Evolutionary conservation across 2,797 vertebrate genomes (phyloP), one percentile per base, ranked within the genome.

Genomic region (Pangasius mekongensis): DNA sequence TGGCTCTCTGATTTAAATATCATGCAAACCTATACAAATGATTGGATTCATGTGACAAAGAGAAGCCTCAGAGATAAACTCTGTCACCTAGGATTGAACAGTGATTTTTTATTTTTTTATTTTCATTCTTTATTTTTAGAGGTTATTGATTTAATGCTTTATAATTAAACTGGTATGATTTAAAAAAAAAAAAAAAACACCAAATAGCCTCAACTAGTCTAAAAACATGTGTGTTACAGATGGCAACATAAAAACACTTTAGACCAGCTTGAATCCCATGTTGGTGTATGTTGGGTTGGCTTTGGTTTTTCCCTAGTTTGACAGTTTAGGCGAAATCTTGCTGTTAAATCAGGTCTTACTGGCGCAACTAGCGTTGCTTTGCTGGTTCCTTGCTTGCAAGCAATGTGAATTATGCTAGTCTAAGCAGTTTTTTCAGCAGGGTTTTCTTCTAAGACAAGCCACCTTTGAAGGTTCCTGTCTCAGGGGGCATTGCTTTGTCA

Each of bases 21-120:
- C 20, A 71, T 85, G 64, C 83, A 88, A 88, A 85, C 20, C 6
- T 78, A 80, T 80, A 67, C 83, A 85, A 88, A 88, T 54, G 7
- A 49, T 18, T 73, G 67, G 73, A 69, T 84, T 88, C 64, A 49
- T 69, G 73, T 49, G 49, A 78, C 83, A 69, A 78, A 58, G 69
- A 58, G 9, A 56, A 43, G 20, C 49, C 11, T 47, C 71, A 58
- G 24, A 64, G 39, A 52, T 84, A 56, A 78, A 67, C 82, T 58
- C 14, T 39, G 0, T 66, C 67, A 36, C 36, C 64, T 10, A 11
- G 18, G 13, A 27, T 22, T 43, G 58, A 54, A 54, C 47, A 24
- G 47, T 13, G 82, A 67, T 67, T 78, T 54, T 27, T 27, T n/a
- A n/a, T n/a, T 11, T 8, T n/a, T 30, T 43, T 24, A 20, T 27